Base-by-base conservation (phyloP, 2,888 invertebrate species). In the Macroteleia sp. region DNA sequence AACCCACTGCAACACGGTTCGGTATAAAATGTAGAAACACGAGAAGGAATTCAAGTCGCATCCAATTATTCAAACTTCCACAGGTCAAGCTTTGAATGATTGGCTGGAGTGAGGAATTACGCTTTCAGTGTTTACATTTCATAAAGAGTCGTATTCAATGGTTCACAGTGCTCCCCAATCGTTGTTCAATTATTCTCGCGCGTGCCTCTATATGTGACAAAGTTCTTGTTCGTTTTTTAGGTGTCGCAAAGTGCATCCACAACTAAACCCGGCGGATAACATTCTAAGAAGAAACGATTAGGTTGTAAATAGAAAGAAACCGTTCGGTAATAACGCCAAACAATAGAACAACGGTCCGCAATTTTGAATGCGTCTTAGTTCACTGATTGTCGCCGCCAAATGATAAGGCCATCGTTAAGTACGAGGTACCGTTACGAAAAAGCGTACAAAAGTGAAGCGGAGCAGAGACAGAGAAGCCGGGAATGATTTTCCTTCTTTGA, bases 341-440 rank as follows among this genome's bases (percentile, higher is more conserved):
- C 16, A 2, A 32, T 32, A 5, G 34, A 59, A 30, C 19, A 41
- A 42, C 6, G 41, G 17, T 28, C 41, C 12, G 41, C 22, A 22
- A 36, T 17, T 36, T 39, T 25, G 14, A 9, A 19, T 3, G 12
- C 41, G 56, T 41, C 34, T 73, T 20, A 34, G 46, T 52, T 69
- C 67, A 48, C 69, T 80, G 80, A 81, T 79, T 81, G 79, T 80
- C 79, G 74, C 73, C 64, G 80, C 79, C 39, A 54, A 56, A 66
- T 54, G 39, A 76, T 77, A 32, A 25, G 34, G 41, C 44, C 25
- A 28, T 30, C 19, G 56, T 39, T 56, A 56, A 62, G 62, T 73
- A 62, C 62, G 17, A 44, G 41, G 25, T 52, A 46, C 17, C 61
- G 54, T 61, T 44, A 62, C 57, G 54, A 70, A 61, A 57, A 39